Base-by-base conservation (phyloP, 1,140 invertebrate genomes). In the Drosophila pachea region DNA sequence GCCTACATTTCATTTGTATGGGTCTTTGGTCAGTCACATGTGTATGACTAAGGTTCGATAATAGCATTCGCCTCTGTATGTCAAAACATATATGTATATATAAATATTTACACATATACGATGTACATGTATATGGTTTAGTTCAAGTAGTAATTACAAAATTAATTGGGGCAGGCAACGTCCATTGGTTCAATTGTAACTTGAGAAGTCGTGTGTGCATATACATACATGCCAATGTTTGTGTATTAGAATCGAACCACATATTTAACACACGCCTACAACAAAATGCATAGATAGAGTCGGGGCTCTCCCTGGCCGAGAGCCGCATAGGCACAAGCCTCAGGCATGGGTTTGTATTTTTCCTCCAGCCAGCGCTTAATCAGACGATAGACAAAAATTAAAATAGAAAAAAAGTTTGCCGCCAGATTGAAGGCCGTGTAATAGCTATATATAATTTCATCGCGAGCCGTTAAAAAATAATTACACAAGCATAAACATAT, bases 371-470 rank as follows among this genome's bases (percentile, higher is more conserved):
- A 16, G 4, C 5, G 38, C 14, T 38, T 60, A 52, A 75, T 60
- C 73, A 76, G 74, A 49, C 63, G 78, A 55, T 64, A 65, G 64
- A 60, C 73, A 32, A 60, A 56, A 58, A 52, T 56, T 12, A 36
- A 59, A 12, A 66, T 56, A 60, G 16, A 33, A 35, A 52, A 52
- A 35, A 33, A 45, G 16, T 5, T 42, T 32, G 12, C 16, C 7
- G 8, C 59, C 53, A 73, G 69, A 56, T 69, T 42, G 35, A 62
- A 69, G 77, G 60, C 48, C 65, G 54, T 16, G 79, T 45, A 79
- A 84, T 76, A 65, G 35, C 48, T 63, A 38, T 73, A 76, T 76
- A 58, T 49, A 60, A 84, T 83, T 83, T 79, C 79, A 83, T 83
- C 79, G 74, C 55, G 9, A 42, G 16, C 47, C 11, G 16, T 48